Percentiles rank a stretch among this genome's conserved stretches.
These are phyloP conservation scores for Pangasianodon gigas DNA, from an alignment of 2,113 vertebrate genomes.

Conservation along the genomic window DNA sequence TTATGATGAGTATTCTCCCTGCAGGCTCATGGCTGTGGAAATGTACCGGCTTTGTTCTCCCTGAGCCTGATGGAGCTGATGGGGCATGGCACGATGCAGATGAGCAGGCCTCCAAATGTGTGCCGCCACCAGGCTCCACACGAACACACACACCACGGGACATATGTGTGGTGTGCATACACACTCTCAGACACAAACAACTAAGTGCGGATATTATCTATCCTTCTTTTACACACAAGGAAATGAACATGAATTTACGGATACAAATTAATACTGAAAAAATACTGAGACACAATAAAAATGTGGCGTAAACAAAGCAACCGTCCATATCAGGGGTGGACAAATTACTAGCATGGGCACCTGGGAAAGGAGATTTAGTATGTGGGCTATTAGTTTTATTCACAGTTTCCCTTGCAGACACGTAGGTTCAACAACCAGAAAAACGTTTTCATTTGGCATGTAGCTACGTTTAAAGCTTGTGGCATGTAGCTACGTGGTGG, in stretches of 20 bases:
- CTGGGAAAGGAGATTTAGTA: neutral
- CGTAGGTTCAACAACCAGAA: neutral
- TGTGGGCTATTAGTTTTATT: neutral
- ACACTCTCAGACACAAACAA: slow-evolving; percentile 50
- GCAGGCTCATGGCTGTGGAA: slow-evolving; percentile 74
- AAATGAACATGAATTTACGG: neutral
- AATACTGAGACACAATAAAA: neutral
- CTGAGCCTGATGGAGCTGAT: slow-evolving; percentile 75
- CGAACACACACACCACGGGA: slow-evolving; percentile 39
- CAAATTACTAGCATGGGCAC: neutral
- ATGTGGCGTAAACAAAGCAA: neutral
- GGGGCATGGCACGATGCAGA: slow-evolving; percentile 75
- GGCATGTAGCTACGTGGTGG: neutral
- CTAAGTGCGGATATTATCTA: slow-evolving; percentile 33
- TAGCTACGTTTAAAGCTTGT: neutral
- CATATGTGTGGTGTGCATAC: neutral
- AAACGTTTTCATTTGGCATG: neutral
- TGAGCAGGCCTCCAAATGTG: slow-evolving; percentile 63
- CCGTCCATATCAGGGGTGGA: neutral
- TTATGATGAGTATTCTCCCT: slow-evolving; percentile 80
- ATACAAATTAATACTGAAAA: neutral
- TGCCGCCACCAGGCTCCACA: slow-evolving; percentile 44
- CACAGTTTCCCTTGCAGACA: neutral
- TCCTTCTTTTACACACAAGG: slow-evolving; percentile 24
- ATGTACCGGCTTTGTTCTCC: slow-evolving; percentile 80